These are phyloP conservation scores for Nyctalus aviator DNA, from an alignment of 2,797 vertebrate genomes.

Conservation along the genomic window DNA sequence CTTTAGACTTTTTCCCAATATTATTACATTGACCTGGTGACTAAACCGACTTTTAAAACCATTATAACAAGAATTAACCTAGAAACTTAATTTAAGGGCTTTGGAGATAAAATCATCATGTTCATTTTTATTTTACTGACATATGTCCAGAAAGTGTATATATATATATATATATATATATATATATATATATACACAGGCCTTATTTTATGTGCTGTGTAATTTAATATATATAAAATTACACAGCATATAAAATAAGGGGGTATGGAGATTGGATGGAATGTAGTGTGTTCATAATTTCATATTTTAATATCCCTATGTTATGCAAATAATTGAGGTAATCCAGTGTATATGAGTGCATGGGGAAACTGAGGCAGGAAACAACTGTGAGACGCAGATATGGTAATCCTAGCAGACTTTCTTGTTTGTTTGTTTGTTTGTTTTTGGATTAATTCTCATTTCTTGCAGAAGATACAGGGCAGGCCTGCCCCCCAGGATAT, in stretches of 20 bases:
- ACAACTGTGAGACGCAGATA: background rate
- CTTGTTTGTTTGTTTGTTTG: background rate
- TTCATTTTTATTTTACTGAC: conserved; percentile 31
- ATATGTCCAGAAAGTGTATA: background rate
- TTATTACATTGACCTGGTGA: conserved; percentile 51
- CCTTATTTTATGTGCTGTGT: too few relatives aligned
- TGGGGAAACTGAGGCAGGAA: background rate
- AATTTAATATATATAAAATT: background rate
- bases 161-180: background rate
- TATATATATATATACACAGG: too few relatives aligned
- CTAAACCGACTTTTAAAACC: conserved; percentile 62
- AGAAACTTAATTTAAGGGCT: background rate
- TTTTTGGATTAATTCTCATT: background rate
- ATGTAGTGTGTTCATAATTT: background rate
- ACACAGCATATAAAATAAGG: background rate
- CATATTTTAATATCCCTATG: background rate
- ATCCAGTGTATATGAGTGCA: background rate
- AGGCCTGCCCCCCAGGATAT: background rate
- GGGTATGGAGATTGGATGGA: background rate
- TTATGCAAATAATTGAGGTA: background rate
- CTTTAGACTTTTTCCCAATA: conserved; percentile 50
- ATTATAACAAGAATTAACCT: conserved; percentile 38
- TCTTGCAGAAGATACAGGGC: background rate
- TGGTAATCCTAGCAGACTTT: background rate
- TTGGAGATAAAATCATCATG: background rate